Conservation (phyloP, 2,888 invertebrate species). For the Drosophila cognata region DNA sequence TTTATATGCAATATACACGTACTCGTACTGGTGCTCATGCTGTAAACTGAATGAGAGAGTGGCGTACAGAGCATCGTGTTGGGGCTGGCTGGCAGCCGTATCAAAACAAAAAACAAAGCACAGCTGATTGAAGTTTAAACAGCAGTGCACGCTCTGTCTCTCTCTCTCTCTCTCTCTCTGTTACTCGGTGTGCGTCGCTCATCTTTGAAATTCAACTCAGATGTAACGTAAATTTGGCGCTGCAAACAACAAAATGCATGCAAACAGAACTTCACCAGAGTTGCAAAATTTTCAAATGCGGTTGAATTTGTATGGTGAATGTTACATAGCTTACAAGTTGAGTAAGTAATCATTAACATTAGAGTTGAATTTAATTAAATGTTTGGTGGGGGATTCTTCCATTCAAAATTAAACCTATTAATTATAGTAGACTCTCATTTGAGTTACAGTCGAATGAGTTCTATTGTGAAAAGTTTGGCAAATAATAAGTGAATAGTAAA, state of each 20-base stretch:
- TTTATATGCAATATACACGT: conserved; percentile 2
- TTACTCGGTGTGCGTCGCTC: background rate
- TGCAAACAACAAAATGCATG: conserved; percentile 10
- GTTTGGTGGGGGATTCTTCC: background rate
- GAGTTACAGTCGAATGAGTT: conserved; percentile 10
- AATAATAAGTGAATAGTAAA: background rate
- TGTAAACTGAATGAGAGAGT: conserved; percentile 39
- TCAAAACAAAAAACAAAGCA: conserved; percentile 78
- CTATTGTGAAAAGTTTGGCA: background rate
- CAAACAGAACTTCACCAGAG: conserved; percentile 13
- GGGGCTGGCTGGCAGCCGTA: conserved; percentile 36
- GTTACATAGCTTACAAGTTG: background rate
- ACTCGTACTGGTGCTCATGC: background rate
- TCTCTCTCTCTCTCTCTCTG: conserved; percentile 11
- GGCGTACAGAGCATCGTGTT: conserved; percentile 35
- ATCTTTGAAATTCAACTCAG: conserved; percentile 41
- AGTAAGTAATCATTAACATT: background rate
- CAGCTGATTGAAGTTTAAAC: conserved; percentile 73
- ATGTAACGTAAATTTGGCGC: conserved; percentile 31
- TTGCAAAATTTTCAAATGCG: background rate
- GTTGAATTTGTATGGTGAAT: background rate
- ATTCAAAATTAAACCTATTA: background rate
- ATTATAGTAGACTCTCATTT: conserved; percentile 5
- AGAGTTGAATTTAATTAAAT: background rate
- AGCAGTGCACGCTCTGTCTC: conserved; percentile 19